Base-by-base conservation (phyloP, 2,888 invertebrate genomes). In the Sphaerophoria rueppellii region DNA sequence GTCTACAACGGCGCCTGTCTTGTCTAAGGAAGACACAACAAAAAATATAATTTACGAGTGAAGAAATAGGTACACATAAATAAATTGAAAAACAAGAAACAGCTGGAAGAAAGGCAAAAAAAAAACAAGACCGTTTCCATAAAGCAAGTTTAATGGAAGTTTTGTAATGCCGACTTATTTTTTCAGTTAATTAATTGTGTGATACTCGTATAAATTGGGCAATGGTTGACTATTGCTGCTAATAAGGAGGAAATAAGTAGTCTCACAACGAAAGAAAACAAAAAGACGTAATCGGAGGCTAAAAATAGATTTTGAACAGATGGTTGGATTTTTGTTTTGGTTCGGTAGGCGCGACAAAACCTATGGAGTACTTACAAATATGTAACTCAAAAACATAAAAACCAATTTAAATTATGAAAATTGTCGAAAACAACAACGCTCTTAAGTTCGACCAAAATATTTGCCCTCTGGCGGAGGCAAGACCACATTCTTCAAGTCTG, bases 1-100 rank as follows among this genome's bases (percentile, higher is more conserved):
- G 65, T 81, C 75, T 80, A 76, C 58, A 54, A 54, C 16, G 81
- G 81, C 81, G 81, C 75, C 24, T 24, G 24, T 24, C 81, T 52
- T 43, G 75, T 75, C 63, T 81, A 69, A 50, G 65, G 65, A 52
- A 65, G 52, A 50, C 65, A 43, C 46, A 79, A 69, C 46, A 58
- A 16, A 9, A 37, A 14, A 74, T 55, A 69, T 35, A 61, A 24
- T 14, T 63, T n/a, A 63, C 46, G 73, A 73, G 12, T n/a, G 34
- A 55, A 63, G 61, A 11, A 65, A 50, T 9, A 46, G 4, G n/a
- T 46, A 11, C n/a, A 58, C 12, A 16, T 35, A 60, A 54, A 55
- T 34, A 60, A 69, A 52, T 65, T 65, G 65, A 65, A 65, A 67
- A 24, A 24, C 24, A 24, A 24, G 24, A 24, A 24, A 24, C 24